These are phyloP conservation scores for Bufotes viridis DNA, from an alignment of 2,797 vertebrate species.

Conservation along the genomic window DNA sequence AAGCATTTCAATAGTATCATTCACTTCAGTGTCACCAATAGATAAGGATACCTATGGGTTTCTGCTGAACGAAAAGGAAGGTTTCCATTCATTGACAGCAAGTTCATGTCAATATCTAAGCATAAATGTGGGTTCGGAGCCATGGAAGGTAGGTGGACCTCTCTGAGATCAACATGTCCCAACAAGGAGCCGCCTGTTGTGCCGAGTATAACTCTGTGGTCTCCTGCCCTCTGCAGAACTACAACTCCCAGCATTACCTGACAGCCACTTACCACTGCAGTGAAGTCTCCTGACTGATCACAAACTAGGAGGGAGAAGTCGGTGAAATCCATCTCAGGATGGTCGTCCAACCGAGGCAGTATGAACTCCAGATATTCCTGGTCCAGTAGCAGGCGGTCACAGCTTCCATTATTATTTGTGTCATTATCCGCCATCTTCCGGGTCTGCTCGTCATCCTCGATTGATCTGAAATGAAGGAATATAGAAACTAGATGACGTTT, in stretches of 20 bases:
- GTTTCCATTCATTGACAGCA: too few species aligned
- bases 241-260: not conserved
- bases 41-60: too few species aligned
- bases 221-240: not conserved
- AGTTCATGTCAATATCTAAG: too few species aligned
- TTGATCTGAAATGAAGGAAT: constrained; percentile 61
- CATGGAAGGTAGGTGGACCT: too few species aligned
- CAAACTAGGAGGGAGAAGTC: constrained; percentile 44
- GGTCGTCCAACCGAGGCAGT: constrained; percentile 35
- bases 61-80: too few species aligned
- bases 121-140: too few species aligned
- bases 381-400: constrained; percentile 55
- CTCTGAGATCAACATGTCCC: too few species aligned
- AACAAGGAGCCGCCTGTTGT: too few species aligned
- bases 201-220: too few species aligned
- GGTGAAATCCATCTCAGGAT: constrained; percentile 56
- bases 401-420: not conserved
- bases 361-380: constrained; percentile 55
- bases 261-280: constrained; percentile 69
- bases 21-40: too few species aligned
- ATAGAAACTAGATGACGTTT: not conserved
- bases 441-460: constrained; percentile 48
- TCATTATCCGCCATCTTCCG: not conserved
- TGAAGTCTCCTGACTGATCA: constrained; percentile 59
- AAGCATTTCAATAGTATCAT: too few species aligned